Evolutionary conservation across 2,888 invertebrate genomes (phyloP).

Genomic region (Embidobia sp.): DNA sequence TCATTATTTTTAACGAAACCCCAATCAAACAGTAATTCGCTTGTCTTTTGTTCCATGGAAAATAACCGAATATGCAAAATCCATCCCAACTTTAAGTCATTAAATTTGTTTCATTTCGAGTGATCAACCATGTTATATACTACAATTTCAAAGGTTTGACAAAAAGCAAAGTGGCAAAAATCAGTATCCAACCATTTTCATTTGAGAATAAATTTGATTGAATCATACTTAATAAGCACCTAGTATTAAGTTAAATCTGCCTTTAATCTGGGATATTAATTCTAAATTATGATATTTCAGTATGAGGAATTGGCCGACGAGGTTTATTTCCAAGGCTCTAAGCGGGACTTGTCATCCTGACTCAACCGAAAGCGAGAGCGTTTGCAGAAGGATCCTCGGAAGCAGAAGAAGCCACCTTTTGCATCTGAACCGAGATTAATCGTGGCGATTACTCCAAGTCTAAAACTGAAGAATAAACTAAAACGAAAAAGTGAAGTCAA

Average conservation of each 20-base stretch:
- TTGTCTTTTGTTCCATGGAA: too few species aligned
- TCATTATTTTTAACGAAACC: too few species aligned
- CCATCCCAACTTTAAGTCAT: too few species aligned
- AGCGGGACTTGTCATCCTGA: slow-evolving; percentile 44
- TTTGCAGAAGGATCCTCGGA: slow-evolving; percentile 15
- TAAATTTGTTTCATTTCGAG: too few species aligned
- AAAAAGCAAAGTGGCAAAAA: too few species aligned
- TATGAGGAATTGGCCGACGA: slow-evolving; percentile 51
- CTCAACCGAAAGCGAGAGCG: slow-evolving; percentile 44
- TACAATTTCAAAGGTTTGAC: too few species aligned
- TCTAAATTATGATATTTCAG: slow-evolving; percentile 20
- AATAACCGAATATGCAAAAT: too few species aligned
- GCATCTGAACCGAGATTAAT: slow-evolving; percentile 33
- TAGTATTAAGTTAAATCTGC: background rate
- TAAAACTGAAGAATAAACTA: slow-evolving; percentile 5
- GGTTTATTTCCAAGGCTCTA: slow-evolving; percentile 39
- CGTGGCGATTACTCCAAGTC: slow-evolving; percentile 24
- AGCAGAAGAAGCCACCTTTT: slow-evolving; percentile 37
- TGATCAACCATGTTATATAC: too few species aligned
- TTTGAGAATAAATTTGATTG: too few species aligned
- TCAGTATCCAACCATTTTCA: too few species aligned
- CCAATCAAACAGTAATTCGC: too few species aligned
- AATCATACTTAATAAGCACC: background rate
- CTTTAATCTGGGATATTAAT: background rate
- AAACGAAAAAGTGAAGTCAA: slow-evolving; percentile 2